Conservation (phyloP, 2,113 vertebrate genomes). For the Anser brachyrhynchus region DNA sequence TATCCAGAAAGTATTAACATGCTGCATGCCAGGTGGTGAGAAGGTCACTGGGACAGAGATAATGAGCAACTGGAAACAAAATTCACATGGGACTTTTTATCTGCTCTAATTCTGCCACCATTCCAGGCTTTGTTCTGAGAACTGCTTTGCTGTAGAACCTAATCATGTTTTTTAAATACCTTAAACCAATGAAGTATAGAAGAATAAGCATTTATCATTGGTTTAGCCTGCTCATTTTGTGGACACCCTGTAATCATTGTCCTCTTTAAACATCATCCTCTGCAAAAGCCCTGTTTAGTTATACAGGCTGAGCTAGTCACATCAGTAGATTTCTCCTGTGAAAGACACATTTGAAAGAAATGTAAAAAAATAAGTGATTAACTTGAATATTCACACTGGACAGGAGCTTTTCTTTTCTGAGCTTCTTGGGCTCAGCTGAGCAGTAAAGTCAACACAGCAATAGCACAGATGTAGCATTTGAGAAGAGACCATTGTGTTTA, state of each 20-base stretch:
- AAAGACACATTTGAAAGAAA: not conserved
- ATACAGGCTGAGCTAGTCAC: not conserved
- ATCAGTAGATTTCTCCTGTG: not conserved
- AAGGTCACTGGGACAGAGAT: conserved; percentile 58
- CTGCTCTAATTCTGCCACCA: conserved; percentile 7
- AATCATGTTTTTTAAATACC: conserved; percentile 17
- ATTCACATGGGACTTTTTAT: conserved; percentile 53
- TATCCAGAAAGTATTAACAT: conserved; percentile 15
- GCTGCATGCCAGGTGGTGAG: conserved; percentile 27
- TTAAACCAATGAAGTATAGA: not conserved
- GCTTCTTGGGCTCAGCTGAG: not conserved
- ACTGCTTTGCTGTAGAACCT: not conserved
- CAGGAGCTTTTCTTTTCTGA: not conserved
- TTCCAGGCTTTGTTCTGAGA: not conserved
- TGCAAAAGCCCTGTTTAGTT: not conserved
- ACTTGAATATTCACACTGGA: not conserved
- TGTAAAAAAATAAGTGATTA: not conserved
- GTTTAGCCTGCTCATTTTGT: not conserved
- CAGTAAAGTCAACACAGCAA: not conserved
- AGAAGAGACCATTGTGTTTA: not conserved
- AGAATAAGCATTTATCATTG: not conserved
- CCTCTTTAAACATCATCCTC: not conserved
- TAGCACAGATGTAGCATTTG: not conserved
- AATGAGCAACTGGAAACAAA: conserved; percentile 7
- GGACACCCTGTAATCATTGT: not conserved